Evolutionary conservation across 2,797 vertebrate genomes (phyloP).

Genomic region (Hoplostethus atlanticus): DNA sequence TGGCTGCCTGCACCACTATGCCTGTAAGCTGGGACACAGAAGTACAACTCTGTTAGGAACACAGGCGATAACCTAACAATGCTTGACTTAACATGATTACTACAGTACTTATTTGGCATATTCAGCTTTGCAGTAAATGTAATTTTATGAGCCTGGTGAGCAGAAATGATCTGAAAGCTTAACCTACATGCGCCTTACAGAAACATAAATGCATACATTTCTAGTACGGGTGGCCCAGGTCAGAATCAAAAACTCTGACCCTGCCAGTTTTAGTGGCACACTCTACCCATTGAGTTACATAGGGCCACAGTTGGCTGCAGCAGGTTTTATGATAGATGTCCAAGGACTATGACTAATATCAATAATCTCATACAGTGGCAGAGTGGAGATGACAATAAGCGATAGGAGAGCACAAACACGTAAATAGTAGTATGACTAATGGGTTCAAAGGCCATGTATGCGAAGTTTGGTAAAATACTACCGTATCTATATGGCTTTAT

Average conservation of each 20-base stretch:
- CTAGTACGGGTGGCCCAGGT: no score
- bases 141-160: not conserved
- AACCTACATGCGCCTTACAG: not conserved
- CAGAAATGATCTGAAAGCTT: not conserved
- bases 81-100: not conserved
- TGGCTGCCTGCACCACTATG: conserved; percentile 89
- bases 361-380: conserved; percentile 1
- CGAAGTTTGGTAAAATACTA: no score
- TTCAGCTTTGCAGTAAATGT: not conserved
- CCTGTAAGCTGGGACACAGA: conserved; percentile 89
- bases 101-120: not conserved
- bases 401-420: conserved; percentile 2
- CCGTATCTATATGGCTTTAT: no score
- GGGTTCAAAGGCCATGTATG: conserved; percentile 14
- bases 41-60: not conserved
- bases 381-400: not conserved
- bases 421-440: conserved; percentile 44
- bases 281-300: not conserved
- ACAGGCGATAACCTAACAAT: not conserved
- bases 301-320: not conserved
- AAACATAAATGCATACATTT: no score
- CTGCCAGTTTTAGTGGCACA: not conserved
- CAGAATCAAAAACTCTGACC: conserved; percentile 1
- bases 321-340: conserved; percentile 13
- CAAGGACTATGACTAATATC: conserved; percentile 29